Base-by-base conservation (phyloP, 2,797 vertebrate species). In the Sebastes nivosus region DNA sequence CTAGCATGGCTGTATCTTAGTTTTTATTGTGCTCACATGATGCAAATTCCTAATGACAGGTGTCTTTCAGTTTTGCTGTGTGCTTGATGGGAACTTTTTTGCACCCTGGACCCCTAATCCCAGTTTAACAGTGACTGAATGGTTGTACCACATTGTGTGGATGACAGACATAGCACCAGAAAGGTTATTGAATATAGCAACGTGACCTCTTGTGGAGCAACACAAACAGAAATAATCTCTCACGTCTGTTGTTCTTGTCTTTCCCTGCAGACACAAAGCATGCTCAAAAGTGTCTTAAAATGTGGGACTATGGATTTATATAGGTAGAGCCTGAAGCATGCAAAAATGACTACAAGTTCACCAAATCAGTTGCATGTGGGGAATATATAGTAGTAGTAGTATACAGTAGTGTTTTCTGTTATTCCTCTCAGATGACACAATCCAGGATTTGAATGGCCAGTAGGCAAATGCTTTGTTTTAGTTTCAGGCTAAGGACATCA, bases 151-250 rank as follows among this genome's bases (percentile, higher is more conserved):
- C 83, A 83, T 86, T 73, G 76, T 85, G 50, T 80, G 77, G 75
- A 79, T 66, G 81, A 73, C 34, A 70, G 68, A 77, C 79, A 91
- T 89, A 87, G 73, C 85, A 79, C 24, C 63, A 65, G 60, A 85
- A 91, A 89, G 84, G 86, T 91, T 87, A 87, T 60, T 85, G 70
- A 85, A 72, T 52, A 85, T 77, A 84, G 74, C 70, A 81, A 58
- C 1, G 1, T 81, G 73, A 75, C 81, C 88, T 79, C 72, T 75
- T 61, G 29, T 6, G 27, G 4, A 82, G 73, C 60, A 73, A 61
- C 32, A 68, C 20, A 61, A 38, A 54, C 38, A 76, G 4, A 67
- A 67, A 36, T 12, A 29, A 11, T 38, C 46, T 27, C 8, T 22
- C 14, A 46, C 4, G 34, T 72, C n/a, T 58, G 32, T 61, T 50